These are phyloP conservation scores for Pogoniulus pusillus DNA, from an alignment of 2,797 vertebrate genomes.

Conservation along the genomic window DNA sequence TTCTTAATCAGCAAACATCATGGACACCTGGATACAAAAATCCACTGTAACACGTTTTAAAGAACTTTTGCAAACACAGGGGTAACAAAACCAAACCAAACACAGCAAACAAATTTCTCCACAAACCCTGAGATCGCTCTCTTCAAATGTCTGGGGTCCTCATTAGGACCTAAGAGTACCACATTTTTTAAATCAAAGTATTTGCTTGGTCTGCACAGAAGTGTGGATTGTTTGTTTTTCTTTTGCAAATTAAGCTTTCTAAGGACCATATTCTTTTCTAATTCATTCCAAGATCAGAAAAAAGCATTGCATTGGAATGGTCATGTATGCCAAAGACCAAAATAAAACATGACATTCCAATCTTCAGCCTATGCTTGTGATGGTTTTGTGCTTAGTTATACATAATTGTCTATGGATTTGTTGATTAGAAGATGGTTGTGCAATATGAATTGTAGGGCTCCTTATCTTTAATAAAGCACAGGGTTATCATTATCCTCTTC, in stretches of 20 bases:
- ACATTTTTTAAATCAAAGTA: neutral
- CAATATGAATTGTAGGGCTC: neutral
- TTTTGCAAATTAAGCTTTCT: neutral
- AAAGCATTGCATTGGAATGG: neutral
- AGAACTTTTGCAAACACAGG: neutral
- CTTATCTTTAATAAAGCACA: neutral
- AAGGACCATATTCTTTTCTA: neutral
- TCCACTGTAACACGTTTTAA: neutral
- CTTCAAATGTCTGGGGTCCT: neutral
- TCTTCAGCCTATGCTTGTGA: neutral
- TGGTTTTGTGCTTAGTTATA: neutral
- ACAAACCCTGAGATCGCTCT: neutral
- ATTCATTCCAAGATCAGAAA: neutral
- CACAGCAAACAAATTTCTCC: neutral
- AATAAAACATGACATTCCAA: neutral
- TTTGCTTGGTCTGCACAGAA: neutral
- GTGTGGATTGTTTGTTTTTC: neutral
- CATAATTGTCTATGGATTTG: neutral
- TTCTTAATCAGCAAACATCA: neutral
- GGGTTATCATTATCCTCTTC: neutral
- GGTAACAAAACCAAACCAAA: fast-evolving
- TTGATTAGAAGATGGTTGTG: neutral
- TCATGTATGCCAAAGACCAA: neutral
- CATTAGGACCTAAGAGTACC: neutral
- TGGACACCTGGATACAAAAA: neutral